Base-by-base conservation (phyloP, 2,888 invertebrate species). In the Drosophila hamatofila region DNA sequence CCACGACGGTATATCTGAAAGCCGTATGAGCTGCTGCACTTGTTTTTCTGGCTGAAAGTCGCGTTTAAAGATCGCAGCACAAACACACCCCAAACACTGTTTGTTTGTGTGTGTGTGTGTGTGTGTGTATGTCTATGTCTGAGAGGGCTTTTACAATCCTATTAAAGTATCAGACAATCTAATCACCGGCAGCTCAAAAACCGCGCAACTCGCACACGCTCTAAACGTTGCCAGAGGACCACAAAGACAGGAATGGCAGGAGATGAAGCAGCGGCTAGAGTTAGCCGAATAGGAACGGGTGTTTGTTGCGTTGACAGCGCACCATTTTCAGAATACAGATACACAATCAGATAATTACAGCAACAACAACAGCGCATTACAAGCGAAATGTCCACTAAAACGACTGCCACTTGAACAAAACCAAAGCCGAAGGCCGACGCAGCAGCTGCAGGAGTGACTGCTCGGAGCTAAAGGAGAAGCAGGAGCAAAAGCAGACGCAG, bases 81-180 rank as follows among this genome's bases (percentile, higher is more conserved):
- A 48, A 52, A 41, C 14, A 58, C 41, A 63, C 25, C 41, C 52
- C 48, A 65, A n/a, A n/a, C n/a, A n/a, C n/a, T 35, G 35, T 16
- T 2, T 37, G 35, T n/a, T n/a, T 68, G 30, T 64, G 25, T 46
- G 33, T 44, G 33, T 30, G 37, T 42, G 30, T 21, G 46, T 14
- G 18, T 41, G 57, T 11, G 27, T 23, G 23, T 46, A 18, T 46
- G 37, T 66, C 23, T 55, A 12, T 60, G 51, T 64, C 49, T 73
- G 58, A 60, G 70, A 68, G 71, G 66, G 83, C 86, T 80, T 60
- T 80, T 68, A 72, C 80, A 86, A 86, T 86, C 86, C 86, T 88
- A 86, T 86, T 86, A 88, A 86, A 88, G 86, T 88, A 86, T 86
- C 86, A 86, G 88, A 86, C 86, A 86, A 86, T 88, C 85, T 86